These are phyloP conservation scores for Styela clava DNA, from an alignment of 23 tunicate species.

Conservation along the genomic window DNA sequence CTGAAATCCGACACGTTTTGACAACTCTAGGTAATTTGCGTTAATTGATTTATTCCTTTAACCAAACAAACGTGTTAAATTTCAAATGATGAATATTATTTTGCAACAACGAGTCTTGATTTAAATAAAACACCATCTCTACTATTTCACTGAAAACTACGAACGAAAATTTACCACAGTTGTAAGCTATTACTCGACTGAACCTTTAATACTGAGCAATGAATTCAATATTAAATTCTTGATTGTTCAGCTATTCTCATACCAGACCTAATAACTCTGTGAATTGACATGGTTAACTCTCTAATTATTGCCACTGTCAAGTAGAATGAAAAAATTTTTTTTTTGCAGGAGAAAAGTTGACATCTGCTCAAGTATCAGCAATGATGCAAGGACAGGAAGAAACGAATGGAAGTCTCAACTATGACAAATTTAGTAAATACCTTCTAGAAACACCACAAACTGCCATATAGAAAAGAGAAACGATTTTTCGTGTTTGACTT, in stretches of 20 bases:
- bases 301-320: too few relatives aligned
- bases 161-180: too few relatives aligned
- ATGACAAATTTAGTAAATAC: constrained; percentile 22
- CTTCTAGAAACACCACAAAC: constrained; percentile 11
- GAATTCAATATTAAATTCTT: too few relatives aligned
- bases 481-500: neutral
- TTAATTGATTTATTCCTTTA: too few relatives aligned
- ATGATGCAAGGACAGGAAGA: constrained; percentile 79
- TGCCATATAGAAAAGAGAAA: neutral
- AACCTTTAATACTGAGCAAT: too few relatives aligned
- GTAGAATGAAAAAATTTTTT: neutral
- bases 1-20: constrained; percentile 87
- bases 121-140: neutral
- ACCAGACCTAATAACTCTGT: neutral
- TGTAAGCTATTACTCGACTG: neutral
- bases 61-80: too few relatives aligned
- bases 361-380: constrained; percentile 40
- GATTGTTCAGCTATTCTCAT: neutral
- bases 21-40: constrained; percentile 61
- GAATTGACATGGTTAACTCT: too few relatives aligned
- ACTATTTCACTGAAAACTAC: neutral
- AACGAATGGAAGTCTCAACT: constrained; percentile 57
- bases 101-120: neutral
- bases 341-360: constrained; percentile 56
- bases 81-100: too few relatives aligned